Evolutionary conservation across 2,797 vertebrate genomes (phyloP).

Genomic region (Salmo trutta): DNA sequence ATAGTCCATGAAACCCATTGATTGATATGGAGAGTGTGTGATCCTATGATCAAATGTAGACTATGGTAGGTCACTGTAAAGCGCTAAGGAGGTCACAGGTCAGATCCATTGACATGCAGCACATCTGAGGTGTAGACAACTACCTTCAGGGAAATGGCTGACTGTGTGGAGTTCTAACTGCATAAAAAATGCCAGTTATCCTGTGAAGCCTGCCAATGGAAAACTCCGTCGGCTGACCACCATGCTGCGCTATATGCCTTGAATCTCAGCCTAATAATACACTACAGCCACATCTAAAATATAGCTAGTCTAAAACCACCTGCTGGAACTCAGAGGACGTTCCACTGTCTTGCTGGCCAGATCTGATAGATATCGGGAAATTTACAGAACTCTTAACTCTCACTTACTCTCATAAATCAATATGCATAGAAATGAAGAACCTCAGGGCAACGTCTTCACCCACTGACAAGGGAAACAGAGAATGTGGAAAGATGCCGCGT

Average conservation of each 20-base stretch:
- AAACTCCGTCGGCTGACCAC: too few relatives aligned
- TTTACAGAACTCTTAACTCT: too few relatives aligned
- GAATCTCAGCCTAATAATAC: too few relatives aligned
- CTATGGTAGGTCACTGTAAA: constrained; percentile 24
- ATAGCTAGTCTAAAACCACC: background rate
- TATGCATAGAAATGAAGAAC: too few relatives aligned
- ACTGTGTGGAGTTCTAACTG: too few relatives aligned
- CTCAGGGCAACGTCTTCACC: too few relatives aligned
- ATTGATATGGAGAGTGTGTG: constrained; percentile 39
- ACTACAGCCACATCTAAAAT: too few relatives aligned
- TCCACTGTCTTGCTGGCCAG: background rate
- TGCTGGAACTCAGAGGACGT: background rate
- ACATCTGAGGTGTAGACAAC: constrained; percentile 6
- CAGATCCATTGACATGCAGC: constrained; percentile 41
- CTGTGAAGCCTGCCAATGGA: too few relatives aligned
- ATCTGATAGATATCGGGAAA: background rate
- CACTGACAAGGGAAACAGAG: background rate
- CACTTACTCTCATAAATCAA: too few relatives aligned
- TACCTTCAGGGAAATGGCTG: constrained; percentile 11
- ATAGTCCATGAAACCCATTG: background rate
- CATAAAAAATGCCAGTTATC: too few relatives aligned
- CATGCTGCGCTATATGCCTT: too few relatives aligned
- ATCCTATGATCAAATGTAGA: constrained; percentile 41
- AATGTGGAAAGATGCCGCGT: background rate
- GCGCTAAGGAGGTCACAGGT: constrained; percentile 39